Conservation (phyloP, 2,888 invertebrate genomes). For the Scelioninae gen. 2 region DNA sequence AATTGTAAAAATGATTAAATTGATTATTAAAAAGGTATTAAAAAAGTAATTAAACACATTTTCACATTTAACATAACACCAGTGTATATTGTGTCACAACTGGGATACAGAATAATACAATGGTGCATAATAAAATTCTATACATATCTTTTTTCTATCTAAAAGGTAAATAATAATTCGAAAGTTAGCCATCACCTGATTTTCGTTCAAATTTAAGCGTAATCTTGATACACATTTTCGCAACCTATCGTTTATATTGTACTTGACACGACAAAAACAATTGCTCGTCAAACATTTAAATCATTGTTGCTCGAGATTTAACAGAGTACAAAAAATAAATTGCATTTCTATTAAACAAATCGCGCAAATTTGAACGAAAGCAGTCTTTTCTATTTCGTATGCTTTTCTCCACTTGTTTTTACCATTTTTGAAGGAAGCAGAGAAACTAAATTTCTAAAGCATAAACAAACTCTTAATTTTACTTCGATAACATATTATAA, state of each 20-base stretch:
- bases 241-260: neutral
- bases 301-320: too few relatives aligned
- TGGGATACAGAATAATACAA: conserved; percentile 75
- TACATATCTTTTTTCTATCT: conserved; percentile 74
- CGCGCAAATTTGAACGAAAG: conserved; percentile 65
- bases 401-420: conserved; percentile 5
- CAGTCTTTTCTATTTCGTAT: conserved; percentile 35
- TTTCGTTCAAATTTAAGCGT: conserved; percentile 68
- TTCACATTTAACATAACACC: conserved; percentile 75
- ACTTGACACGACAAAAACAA: too few relatives aligned
- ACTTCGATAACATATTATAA: conserved; percentile 69
- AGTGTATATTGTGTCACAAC: conserved; percentile 75
- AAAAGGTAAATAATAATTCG: conserved; percentile 72
- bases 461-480: conserved; percentile 73
- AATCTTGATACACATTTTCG: conserved; percentile 4
- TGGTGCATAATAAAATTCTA: conserved; percentile 75
- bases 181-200: conserved; percentile 70
- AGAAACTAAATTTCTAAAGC: conserved; percentile 72
- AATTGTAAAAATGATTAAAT: too few relatives aligned
- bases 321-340: too few relatives aligned
- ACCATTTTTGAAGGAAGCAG: conserved; percentile 67
- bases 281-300: too few relatives aligned
- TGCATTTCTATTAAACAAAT: too few relatives aligned
- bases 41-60: conserved; percentile 63
- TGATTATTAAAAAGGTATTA: too few relatives aligned